Percentiles rank a stretch among this genome's conserved stretches.
Conservation (phyloP, 1,140 invertebrate species). For the Aradophagus sp. region DNA sequence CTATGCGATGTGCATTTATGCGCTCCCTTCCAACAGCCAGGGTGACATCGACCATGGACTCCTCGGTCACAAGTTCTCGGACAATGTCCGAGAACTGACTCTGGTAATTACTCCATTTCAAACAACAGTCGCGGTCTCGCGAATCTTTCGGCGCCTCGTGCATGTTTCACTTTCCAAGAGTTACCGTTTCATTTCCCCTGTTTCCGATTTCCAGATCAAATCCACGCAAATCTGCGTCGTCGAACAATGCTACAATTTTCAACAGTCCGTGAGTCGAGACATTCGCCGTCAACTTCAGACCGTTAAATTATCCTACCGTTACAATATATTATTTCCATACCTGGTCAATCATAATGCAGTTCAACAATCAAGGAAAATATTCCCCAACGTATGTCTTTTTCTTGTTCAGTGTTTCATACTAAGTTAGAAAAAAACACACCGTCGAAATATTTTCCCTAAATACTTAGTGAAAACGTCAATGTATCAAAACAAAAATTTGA, state of each 20-base stretch:
- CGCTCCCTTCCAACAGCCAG: constrained; percentile 74
- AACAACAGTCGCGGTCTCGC: constrained; percentile 65
- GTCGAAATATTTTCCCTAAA: no score
- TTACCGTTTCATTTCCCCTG: constrained; percentile 45
- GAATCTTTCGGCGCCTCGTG: constrained; percentile 20
- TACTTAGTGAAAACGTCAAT: no score
- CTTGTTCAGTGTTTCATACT: no score
- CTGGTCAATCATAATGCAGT: no score
- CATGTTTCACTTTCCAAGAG: constrained; percentile 49
- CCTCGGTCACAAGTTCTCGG: constrained; percentile 72
- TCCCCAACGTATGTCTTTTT: no score
- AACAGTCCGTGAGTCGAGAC: constrained; percentile 4
- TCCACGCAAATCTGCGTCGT: no score
- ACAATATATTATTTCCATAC: no score
- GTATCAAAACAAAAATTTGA: no score
- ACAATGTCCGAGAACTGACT: constrained; percentile 71
- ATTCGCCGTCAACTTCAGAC: not conserved
- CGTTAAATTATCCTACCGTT: no score
- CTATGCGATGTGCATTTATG: constrained; percentile 76
- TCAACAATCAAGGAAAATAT: no score
- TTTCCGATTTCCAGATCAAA: constrained; percentile 41
- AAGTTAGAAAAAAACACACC: no score
- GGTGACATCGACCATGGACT: constrained; percentile 77
- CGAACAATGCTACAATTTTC: constrained; percentile 9
- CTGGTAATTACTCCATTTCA: constrained; percentile 79